Evolutionary conservation across 1,140 invertebrate genomes (phyloP).

Genomic region (Papilio helenus): DNA sequence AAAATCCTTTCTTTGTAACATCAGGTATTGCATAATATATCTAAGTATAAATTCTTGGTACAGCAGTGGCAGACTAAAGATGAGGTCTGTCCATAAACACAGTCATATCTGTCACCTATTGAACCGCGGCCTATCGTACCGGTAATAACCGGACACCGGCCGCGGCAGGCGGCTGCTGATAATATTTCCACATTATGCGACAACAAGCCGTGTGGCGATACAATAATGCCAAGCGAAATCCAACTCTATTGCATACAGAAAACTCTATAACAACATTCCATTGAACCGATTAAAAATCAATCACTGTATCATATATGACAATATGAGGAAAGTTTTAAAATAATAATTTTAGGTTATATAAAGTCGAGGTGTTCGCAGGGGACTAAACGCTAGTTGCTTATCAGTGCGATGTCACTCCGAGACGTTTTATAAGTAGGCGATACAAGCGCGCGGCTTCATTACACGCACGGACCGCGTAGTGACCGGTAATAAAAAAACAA

Average conservation of each 20-base stretch:
- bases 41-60: constrained; percentile 10
- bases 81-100: constrained; percentile 73
- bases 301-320: not conserved
- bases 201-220: constrained; percentile 39
- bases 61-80: constrained; percentile 37
- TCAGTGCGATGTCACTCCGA: constrained; percentile 71
- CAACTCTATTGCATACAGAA: constrained; percentile 39
- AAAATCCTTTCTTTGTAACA: not conserved
- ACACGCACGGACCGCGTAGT: constrained; percentile 62
- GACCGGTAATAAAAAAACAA: constrained; percentile 53
- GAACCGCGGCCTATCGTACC: constrained; percentile 75
- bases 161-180: constrained; percentile 76
- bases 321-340: not conserved
- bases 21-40: constrained; percentile 19
- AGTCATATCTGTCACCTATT: constrained; percentile 77
- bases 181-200: constrained; percentile 61
- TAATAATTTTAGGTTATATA: constrained; percentile 18
- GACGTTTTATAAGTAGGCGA: constrained; percentile 79
- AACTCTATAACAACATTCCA: not conserved
- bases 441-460: constrained; percentile 64
- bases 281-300: not conserved
- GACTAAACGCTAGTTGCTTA: constrained; percentile 64
- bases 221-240: constrained; percentile 33
- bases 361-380: constrained; percentile 68
- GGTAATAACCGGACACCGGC: constrained; percentile 76